Percentiles rank a stretch among this genome's conserved stretches.
Conservation (phyloP, 2,113 vertebrate genomes). For the Periophthalmus modestus region DNA sequence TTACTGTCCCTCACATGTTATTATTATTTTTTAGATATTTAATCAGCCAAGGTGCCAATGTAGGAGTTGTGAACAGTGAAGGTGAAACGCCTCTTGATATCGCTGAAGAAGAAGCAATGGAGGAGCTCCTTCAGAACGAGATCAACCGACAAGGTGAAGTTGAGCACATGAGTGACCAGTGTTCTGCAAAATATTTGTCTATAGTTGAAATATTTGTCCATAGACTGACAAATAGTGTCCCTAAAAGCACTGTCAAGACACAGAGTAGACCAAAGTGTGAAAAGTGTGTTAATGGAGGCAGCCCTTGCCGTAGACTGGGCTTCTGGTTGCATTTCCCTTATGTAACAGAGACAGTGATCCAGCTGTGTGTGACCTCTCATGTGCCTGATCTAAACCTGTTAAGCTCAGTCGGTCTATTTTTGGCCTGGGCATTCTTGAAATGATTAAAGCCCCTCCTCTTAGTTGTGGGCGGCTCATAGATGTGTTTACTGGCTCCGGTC, state of each 20-base stretch:
- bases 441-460: conserved; percentile 38
- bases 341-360: conserved; percentile 41
- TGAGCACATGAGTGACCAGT: not conserved
- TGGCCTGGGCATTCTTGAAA: conserved; percentile 50
- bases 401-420: conserved; percentile 63
- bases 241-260: not conserved
- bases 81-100: conserved; percentile 98
- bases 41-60: conserved; percentile 91
- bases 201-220: not conserved
- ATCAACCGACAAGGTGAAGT: conserved; percentile 93
- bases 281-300: not conserved
- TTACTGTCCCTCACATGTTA: not conserved
- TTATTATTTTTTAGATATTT: conserved; percentile 82
- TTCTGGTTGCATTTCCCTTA: conserved; percentile 21
- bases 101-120: conserved; percentile 97
- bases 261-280: not conserved
- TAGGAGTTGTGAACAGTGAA: conserved; percentile 98
- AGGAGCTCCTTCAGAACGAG: conserved; percentile 97
- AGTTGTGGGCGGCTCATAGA: conserved; percentile 41
- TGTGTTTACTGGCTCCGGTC: conserved; percentile 37
- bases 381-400: conserved; percentile 54
- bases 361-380: conserved; percentile 39
- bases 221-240: not conserved
- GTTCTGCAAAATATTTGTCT: not conserved
- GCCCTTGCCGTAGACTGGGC: not conserved